Evolutionary conservation across 2,113 vertebrate species (phyloP).

Genomic region (Platichthys flesus): DNA sequence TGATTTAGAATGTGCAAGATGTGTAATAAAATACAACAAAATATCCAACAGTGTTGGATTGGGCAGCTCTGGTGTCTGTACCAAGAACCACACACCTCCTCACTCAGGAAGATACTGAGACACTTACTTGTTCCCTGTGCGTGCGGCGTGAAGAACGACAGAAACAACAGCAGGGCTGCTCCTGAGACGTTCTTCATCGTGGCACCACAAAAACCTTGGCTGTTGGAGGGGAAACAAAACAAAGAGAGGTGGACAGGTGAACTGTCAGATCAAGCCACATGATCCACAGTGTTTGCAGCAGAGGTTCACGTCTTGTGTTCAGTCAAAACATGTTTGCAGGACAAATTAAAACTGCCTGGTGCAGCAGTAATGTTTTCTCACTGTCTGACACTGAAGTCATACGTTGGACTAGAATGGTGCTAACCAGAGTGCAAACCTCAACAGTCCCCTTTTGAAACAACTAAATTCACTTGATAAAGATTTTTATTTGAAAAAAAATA

Average conservation of each 20-base stretch:
- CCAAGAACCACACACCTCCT: not conserved
- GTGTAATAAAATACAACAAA: no score
- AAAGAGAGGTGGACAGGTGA: conserved; percentile 13
- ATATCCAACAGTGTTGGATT: not conserved
- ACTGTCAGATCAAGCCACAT: not conserved
- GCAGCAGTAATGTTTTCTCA: not conserved
- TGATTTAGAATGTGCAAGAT: not conserved
- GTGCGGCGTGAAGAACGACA: conserved; percentile 30
- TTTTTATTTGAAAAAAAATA: no score
- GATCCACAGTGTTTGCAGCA: not conserved
- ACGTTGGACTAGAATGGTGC: no score
- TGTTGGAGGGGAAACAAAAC: conserved; percentile 25
- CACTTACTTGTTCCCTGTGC: conserved; percentile 65
- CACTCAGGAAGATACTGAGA: not conserved
- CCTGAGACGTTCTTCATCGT: conserved; percentile 58
- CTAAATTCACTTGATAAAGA: no score
- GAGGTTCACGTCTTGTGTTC: not conserved
- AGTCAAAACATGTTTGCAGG: conserved; percentile 23
- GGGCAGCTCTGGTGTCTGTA: not conserved
- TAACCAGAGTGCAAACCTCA: no score
- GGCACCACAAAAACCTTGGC: conserved; percentile 37
- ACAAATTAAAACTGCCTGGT: not conserved
- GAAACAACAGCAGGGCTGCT: conserved; percentile 37
- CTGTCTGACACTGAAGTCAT: no score
- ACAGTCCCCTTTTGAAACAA: no score